These are phyloP conservation scores for Isichthys henryi DNA, from an alignment of 2,113 vertebrate species.

Conservation along the genomic window DNA sequence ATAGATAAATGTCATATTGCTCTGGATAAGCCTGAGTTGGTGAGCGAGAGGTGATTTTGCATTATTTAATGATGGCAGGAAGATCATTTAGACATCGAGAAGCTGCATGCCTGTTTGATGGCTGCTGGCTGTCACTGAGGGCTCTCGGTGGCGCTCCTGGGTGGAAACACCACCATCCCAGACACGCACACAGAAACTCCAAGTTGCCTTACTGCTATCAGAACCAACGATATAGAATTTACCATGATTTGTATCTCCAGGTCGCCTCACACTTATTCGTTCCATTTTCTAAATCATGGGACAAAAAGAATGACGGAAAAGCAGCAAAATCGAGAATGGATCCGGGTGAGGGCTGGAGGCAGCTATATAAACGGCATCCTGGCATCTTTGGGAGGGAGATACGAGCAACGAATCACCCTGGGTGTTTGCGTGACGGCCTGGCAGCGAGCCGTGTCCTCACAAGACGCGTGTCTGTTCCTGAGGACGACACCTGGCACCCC, in stretches of 20 bases:
- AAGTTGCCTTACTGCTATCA: background rate
- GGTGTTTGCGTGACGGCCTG: background rate
- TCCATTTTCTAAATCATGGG: background rate
- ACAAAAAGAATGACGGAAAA: background rate
- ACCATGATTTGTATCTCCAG: background rate
- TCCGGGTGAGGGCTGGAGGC: background rate
- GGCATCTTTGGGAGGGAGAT: background rate
- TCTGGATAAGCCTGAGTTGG: background rate
- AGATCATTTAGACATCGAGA: background rate
- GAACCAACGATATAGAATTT: background rate
- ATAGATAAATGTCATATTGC: background rate
- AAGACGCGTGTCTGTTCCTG: conserved; percentile 46
- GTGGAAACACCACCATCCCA: background rate
- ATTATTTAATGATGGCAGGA: background rate
- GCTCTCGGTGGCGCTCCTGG: background rate
- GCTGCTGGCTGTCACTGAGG: background rate
- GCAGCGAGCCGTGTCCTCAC: background rate
- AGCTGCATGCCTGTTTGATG: background rate
- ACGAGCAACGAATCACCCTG: background rate
- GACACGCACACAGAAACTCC: background rate
- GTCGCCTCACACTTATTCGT: background rate
- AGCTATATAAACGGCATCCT: background rate
- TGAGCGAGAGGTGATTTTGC: background rate
- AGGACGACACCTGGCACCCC: conserved; percentile 63
- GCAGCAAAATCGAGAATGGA: background rate